Evolutionary conservation across 2,113 vertebrate species (phyloP), one percentile per base, ranked within the genome.

Genomic region (Melanerpes formicivorus): DNA sequence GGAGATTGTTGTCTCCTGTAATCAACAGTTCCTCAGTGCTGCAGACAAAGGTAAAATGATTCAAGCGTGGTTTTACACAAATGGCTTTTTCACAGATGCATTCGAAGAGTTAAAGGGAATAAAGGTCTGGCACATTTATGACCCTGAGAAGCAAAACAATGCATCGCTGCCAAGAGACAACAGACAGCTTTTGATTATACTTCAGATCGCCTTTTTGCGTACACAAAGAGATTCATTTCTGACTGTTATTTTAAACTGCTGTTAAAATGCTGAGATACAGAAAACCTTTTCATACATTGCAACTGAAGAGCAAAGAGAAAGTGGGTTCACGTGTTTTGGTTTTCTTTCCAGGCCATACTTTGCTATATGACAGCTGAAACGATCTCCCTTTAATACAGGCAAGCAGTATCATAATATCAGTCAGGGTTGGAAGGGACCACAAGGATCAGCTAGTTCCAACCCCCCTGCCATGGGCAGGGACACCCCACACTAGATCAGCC

Each of bases 81-180:
- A 56, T 13, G 2, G 11, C 19, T 56, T 72, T 72, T 76, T 58
- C 26, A 63, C 69, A 90, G 64, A 71, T n/a, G 85, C n/a, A 14
- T 73, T 55, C 50, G 26, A 81, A 48, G 84, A 90, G 84, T 69
- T 94, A 52, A 80, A 74, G n/a, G 78, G 76, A 93, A 93, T 52
- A 79, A 88, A 88, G 86, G 79, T 74, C 80, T 92, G 92, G 86
- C 48, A 52, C 59, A 23, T 60, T 78, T 60, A 60, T 65, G 84
- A 93, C 88, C 92, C 79, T 81, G 81, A 76, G 86, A 91, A 80
- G 56, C 66, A 84, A 74, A 94, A 70, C 73, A 90, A 27, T 13
- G 46, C 6, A 27, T 78, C 67, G 65, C 62, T 87, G 93, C 94
- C 89, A 82, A 88, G 27, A 90, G 69, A 65, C 71, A 62, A 90